Conservation (phyloP, 2,113 vertebrate species). For the human region GRCh38 chr6:160944001-160944500, state of each 20-base stretch:
- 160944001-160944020: background rate
- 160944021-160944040: background rate
- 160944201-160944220: background rate
- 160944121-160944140: too few species aligned
- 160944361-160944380: background rate
- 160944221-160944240: background rate
- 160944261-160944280: background rate
- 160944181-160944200: background rate
- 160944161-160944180: background rate
- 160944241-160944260: background rate
- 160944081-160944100: background rate
- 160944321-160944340: background rate
- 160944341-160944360: background rate
- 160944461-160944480: background rate
- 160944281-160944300: background rate
- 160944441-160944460: background rate
- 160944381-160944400: background rate
- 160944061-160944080: background rate
- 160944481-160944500: background rate
- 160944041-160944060: background rate
- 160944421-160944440: background rate
- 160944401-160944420: background rate
- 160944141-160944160: background rate
- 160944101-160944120: background rate
- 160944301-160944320: background rate